Evolutionary conservation across 64 coral and sea anemone species (phyloP), one percentile per base, ranked within the genome.

Genomic region (Montipora foliosa): DNA sequence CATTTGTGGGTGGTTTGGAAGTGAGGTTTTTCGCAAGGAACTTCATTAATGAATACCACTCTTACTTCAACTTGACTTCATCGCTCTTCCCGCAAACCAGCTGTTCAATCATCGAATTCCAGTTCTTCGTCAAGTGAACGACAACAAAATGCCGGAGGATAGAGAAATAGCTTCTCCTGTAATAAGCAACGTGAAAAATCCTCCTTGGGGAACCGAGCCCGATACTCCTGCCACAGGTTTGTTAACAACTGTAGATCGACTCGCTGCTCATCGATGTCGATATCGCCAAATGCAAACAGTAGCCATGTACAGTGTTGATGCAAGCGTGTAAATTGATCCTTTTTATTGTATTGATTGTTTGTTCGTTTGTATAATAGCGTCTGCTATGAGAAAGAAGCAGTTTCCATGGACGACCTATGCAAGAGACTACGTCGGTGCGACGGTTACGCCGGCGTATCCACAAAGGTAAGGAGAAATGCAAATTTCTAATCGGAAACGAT

Each of bases 321-420:
- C 45, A 8, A 22, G 62, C n/a, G 66, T 71, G 82, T 51, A 49
- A 86, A 86, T 72, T 71, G 66, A 86, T 86, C 82, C 82, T 49
- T 15, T 70, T 37, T 49, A 86, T 71, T 86, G 47, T 86, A 71
- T 72, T 49, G 44, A 86, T 71, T 86, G 82, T 86, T 86, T 86
- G 82, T 76, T 87, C 1, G 17, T 92, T 77, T 49, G 22, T 47
- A 14, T 75, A 59, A 6, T 8, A 93, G 92, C 83, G 77, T 80
- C 92, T 87, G 92, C 73, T 15, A 67, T 47, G 14, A 72, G 81
- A 85, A 92, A 79, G 66, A 93, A 93, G 60, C 74, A 58, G 49
- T 93, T 93, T 62, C 92, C 92, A 49, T 93, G 92, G 92, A 93
- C 92, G 1, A 93, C 92, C 21, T 93, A 93, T 60, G 6, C 75